These are phyloP conservation scores for Monochamus saltuarius DNA, from an alignment of 1,140 invertebrate species.

Conservation along the genomic window DNA sequence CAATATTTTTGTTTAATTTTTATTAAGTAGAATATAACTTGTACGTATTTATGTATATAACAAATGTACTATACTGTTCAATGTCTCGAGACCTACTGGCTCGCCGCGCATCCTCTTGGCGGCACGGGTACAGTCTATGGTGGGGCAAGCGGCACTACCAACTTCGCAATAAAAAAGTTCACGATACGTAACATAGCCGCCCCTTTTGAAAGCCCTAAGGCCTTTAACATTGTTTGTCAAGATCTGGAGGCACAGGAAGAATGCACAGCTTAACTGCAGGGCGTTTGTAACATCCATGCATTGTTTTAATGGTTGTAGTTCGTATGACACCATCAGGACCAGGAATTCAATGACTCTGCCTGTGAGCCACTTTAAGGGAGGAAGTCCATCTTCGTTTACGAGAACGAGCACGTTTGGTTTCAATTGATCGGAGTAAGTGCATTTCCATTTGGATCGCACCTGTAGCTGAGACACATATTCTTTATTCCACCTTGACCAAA, in stretches of 20 bases:
- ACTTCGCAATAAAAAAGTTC: no score
- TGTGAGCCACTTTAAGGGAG: conserved; percentile 34
- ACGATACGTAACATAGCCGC: no score
- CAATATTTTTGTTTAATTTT: no score
- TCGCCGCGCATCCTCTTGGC: no score
- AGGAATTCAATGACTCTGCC: conserved; percentile 49
- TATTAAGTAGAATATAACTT: no score
- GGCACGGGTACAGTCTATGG: no score
- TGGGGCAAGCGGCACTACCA: no score
- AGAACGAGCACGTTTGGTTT: conserved; percentile 44
- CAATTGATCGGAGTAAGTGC: conserved; percentile 12
- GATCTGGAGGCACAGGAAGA: not conserved
- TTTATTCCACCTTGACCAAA: conserved; percentile 38
- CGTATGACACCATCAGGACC: conserved; percentile 43
- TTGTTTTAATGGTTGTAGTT: conserved; percentile 41
- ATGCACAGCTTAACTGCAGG: conserved; percentile 23
- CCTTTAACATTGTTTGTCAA: not conserved
- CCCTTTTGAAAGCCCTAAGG: conserved; percentile 1
- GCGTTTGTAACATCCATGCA: conserved; percentile 13
- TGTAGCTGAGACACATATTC: conserved; percentile 36
- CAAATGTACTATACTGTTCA: no score
- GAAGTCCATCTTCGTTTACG: conserved; percentile 31
- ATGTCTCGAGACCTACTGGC: no score
- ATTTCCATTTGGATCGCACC: conserved; percentile 31
- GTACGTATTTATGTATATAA: no score